phyloP scores from a whole-genome alignment of 2,888 invertebrate genomes.

The Liodrosophila aerea region DNA sequence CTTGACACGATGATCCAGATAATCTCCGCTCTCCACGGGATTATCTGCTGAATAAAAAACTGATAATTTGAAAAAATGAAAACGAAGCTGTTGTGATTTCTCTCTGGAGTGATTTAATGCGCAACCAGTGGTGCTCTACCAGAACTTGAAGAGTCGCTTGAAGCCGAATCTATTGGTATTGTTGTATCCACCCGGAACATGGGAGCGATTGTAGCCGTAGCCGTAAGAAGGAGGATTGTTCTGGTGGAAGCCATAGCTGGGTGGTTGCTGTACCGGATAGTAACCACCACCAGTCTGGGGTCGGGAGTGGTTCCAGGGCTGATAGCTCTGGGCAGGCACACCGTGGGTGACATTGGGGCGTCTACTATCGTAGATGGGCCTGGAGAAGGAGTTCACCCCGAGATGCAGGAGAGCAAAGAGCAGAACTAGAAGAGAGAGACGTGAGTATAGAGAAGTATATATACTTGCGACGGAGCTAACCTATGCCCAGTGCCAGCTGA shows the following conservation, averaged over 20 bases:
- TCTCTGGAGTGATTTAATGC: no score
- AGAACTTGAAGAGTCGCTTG: no score
- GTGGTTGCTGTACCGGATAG: conserved; percentile 10
- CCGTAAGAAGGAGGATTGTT: no score
- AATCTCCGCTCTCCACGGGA: conserved; percentile 27
- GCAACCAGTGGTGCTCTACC: no score
- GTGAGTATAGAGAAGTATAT: conserved; percentile 9
- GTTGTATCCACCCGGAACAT: no score
- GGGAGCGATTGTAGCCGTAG: no score
- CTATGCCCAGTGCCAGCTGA: conserved; percentile 47
- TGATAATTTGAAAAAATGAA: conserved; percentile 63
- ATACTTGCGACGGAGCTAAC: conserved; percentile 31
- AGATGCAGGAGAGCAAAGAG: conserved; percentile 33
- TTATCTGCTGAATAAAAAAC: conserved; percentile 52
- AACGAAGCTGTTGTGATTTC: conserved; percentile 20
- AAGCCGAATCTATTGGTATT: background rate
- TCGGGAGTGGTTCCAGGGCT: conserved; percentile 3
- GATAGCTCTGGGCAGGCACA: conserved; percentile 30
- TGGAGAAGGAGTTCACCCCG: conserved; percentile 19
- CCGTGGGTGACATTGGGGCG: conserved; percentile 36
- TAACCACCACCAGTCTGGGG: conserved; percentile 2
- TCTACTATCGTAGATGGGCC: conserved; percentile 4
- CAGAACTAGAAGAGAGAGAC: conserved; percentile 28
- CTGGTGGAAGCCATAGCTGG: conserved; percentile 13
- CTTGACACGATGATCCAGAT: conserved; percentile 59